Conservation (phyloP, 1,140 invertebrate species). For the Penaeus chinensis region DNA sequence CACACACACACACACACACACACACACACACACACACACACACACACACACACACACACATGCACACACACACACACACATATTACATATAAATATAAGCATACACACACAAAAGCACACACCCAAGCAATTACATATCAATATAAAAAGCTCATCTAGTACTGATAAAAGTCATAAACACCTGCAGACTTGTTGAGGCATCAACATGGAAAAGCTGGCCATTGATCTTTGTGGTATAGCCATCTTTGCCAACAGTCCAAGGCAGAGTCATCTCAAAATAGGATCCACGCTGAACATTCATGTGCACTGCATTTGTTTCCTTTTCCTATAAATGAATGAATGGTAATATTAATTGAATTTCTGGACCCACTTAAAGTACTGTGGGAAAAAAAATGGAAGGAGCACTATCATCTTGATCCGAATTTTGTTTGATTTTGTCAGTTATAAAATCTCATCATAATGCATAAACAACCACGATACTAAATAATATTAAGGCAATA, state of each 20-base stretch:
- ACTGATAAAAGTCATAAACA: slow-evolving; percentile 41
- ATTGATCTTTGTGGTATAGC: slow-evolving; percentile 89
- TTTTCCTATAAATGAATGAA: slow-evolving; percentile 65
- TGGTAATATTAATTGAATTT: neutral
- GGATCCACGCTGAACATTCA: slow-evolving; percentile 91
- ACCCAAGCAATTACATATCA: neutral
- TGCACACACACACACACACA: no score
- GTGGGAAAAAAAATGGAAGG: no score
- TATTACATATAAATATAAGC: no score
- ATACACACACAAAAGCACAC: neutral
- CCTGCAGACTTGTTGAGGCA: slow-evolving; percentile 90
- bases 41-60: no score
- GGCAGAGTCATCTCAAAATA: slow-evolving; percentile 96
- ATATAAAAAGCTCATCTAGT: neutral
- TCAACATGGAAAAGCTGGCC: slow-evolving; percentile 93
- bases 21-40: no score
- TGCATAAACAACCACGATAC: no score
- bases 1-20: no score
- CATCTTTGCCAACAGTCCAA: slow-evolving; percentile 87
- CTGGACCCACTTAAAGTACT: neutral
- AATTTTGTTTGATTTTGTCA: no score
- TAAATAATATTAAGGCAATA: no score
- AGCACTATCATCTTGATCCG: no score
- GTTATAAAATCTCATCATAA: no score
- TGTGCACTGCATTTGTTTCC: slow-evolving; percentile 95